phyloP scores from a whole-genome alignment of 2,797 vertebrate genomes.

The Rousettus madagascariensis region DNA sequence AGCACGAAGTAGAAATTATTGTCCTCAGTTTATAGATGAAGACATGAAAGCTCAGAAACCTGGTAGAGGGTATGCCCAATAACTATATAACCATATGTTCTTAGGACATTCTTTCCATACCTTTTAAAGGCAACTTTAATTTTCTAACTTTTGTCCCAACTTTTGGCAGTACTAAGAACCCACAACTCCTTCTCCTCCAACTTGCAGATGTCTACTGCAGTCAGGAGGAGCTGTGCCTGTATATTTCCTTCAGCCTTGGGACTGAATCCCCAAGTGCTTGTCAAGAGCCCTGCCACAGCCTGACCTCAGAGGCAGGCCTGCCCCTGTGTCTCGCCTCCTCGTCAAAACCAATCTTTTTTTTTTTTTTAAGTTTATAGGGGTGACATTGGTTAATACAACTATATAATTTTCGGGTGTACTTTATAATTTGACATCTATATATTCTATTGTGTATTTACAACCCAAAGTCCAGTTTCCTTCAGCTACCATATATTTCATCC shows the following conservation, averaged over 20 bases:
- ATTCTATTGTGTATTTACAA: too few relatives aligned
- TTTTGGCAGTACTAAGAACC: not conserved
- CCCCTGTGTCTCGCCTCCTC: not conserved
- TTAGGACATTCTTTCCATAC: not conserved
- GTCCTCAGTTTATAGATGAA: not conserved
- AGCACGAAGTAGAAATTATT: not conserved
- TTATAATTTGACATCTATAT: too few relatives aligned
- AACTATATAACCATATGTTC: not conserved
- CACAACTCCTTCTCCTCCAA: not conserved
- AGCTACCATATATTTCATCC: too few relatives aligned
- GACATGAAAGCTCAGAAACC: not conserved
- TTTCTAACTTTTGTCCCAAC: not conserved
- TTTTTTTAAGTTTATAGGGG: too few relatives aligned
- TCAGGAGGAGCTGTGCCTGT: too few relatives aligned
- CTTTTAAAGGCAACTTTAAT: not conserved
- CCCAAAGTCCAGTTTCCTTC: too few relatives aligned
- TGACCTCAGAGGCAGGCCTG: too few relatives aligned
- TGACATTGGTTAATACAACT: too few relatives aligned
- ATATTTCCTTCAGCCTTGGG: not conserved
- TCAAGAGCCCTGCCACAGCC: too few relatives aligned
- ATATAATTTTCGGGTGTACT: too few relatives aligned
- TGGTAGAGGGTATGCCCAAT: not conserved
- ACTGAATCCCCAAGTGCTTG: not conserved
- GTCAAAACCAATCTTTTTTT: not conserved
- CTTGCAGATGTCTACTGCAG: not conserved